Evolutionary conservation across 2,888 invertebrate species (phyloP).

Genomic region (Agrilus mali): DNA sequence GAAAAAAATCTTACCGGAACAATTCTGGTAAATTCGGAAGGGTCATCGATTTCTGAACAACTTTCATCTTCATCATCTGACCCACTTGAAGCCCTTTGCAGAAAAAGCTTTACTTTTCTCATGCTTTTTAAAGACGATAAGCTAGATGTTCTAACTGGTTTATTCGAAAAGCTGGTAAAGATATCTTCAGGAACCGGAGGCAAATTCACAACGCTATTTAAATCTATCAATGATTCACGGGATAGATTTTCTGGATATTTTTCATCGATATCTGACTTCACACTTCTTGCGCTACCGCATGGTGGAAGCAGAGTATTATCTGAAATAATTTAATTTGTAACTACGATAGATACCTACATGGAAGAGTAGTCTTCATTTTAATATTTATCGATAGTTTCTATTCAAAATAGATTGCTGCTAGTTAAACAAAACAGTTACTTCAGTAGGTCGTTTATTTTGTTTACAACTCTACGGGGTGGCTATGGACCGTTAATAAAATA

Average conservation of each 20-base stretch:
- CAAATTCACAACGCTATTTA: constrained; percentile 32
- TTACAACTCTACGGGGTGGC: too few relatives aligned
- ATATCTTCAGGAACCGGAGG: constrained; percentile 37
- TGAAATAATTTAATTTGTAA: too few relatives aligned
- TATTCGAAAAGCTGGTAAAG: constrained; percentile 31
- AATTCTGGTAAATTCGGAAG: constrained; percentile 16
- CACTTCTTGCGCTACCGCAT: constrained; percentile 24
- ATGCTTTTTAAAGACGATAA: constrained; percentile 35
- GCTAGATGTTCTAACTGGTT: constrained; percentile 33
- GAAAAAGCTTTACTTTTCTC: constrained; percentile 33
- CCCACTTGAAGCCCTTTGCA: constrained; percentile 32
- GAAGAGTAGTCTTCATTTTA: neutral
- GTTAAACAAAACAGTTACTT: too few relatives aligned
- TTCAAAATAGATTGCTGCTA: neutral
- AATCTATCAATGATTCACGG: constrained; percentile 33
- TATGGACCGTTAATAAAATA: too few relatives aligned
- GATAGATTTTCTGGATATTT: constrained; percentile 37
- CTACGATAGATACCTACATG: too few relatives aligned
- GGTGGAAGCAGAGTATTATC: constrained; percentile 18
- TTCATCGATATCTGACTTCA: constrained; percentile 34
- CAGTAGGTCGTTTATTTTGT: too few relatives aligned
- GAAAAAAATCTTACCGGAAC: constrained; percentile 5
- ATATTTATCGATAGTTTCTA: neutral
- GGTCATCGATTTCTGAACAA: constrained; percentile 29
- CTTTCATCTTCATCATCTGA: constrained; percentile 33